Evolutionary conservation across 2,113 vertebrate genomes (phyloP), one percentile per base, ranked within the genome.

Genomic region (Varanus komodoensis): DNA sequence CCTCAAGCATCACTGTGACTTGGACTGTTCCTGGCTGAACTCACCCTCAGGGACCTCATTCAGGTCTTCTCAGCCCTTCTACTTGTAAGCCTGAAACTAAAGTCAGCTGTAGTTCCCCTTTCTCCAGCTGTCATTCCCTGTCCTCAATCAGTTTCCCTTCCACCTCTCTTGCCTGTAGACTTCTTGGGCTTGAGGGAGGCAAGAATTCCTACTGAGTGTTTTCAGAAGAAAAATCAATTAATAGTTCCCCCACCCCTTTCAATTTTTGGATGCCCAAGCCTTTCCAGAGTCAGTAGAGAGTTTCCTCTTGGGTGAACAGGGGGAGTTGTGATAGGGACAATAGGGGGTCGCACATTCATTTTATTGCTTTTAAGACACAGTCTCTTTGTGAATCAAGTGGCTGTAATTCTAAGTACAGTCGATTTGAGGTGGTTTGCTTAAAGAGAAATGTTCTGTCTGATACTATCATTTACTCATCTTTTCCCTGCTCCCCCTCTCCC

Each of bases 391-490:
- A 50, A 50, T 54, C 19, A n/a, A 5, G 48, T 67, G n/a, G 48
- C 17, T 54, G 23, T 61, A 87, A 14, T 50, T 73, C 12, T 38
- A 25, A 52, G 12, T 86, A 34, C 50, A 86, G 6, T 25, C 84
- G 21, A n/a, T 48, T 6, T 77, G 84, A 57, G 44, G 27, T 78
- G 54, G 14, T 64, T 87, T 17, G 67, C 32, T 7, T 48, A 44
- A 64, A 79, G 25, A 54, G 25, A 6, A 32, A 50, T 15, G 6
- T 19, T 57, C 15, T 83, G 69, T 29, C 17, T 44, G 52, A 15
- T 32, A 92, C 89, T 64, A 61, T 74, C 48, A 8, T 92, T 93
- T 38, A 38, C 75, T 82, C 92, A 38, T 7, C 82, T 84, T 29
- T 27, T 82, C 61, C 92, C 82, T 68, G 12, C 25, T 91, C 29